Evolutionary conservation across 2,888 invertebrate genomes (phyloP), one percentile per base, ranked within the genome.

Genomic region (Idaea biselata): DNA sequence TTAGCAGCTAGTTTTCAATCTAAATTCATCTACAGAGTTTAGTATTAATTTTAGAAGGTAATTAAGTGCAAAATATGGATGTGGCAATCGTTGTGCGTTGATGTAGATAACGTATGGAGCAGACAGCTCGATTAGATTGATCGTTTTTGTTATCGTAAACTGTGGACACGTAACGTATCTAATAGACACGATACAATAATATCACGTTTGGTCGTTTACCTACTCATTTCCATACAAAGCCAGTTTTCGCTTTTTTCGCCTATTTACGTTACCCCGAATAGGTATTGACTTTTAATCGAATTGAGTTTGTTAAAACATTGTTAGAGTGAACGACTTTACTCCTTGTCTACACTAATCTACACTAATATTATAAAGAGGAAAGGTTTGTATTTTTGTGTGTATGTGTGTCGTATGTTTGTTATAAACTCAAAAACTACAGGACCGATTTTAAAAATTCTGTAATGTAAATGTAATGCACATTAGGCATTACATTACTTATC

Each of bases 101-200:
- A 44, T 44, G 44, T 8, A 44, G 44, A 44, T 44, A 44, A 44
- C 44, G 44, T 44, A 44, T 44, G 11, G 11, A 44, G 11, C 14
- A 44, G 44, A 44, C 44, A 44, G 44, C 44, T 44, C 44, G 44
- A 44, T 44, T 44, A 44, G 44, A 44, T 44, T 44, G 44, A 44
- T 44, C 44, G 44, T 44, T 44, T 44, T 44, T 44, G 44, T 44
- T 14, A 44, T 44, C 44, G 14, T 44, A 44, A 11, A 44, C 3
- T 44, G 8, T 44, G 11, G 3, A 44, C 7, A 44, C 44, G 44
- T 44, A 11, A 44, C 14, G 44, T 11, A 3, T n/a, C n/a, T n/a
- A n/a, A n/a, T 44, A 44, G 14, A 44, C 8, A 14, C 44, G 44
- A 44, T 8, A 8, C 8, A 44, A 44, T n/a, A n/a, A n/a, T 14